A percentile compares a stretch with the other conserved stretches of the same genome.
Evolutionary conservation across 2,113 vertebrate genomes (phyloP).

Genomic region (Galemys pyrenaicus): DNA sequence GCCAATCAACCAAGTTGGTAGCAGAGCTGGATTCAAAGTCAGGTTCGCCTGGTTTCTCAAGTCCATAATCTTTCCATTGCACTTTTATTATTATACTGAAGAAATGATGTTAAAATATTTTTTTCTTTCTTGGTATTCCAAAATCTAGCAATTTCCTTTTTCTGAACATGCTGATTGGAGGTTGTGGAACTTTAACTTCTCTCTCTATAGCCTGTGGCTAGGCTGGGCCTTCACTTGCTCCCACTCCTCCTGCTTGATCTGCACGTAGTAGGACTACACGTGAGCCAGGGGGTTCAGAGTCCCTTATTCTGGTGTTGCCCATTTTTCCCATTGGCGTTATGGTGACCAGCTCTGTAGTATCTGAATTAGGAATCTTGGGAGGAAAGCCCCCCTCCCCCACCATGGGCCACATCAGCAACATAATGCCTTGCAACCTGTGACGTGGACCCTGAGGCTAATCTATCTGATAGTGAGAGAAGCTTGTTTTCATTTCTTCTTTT

Average conservation of each 20-base stretch:
- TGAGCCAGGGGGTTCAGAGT: neutral
- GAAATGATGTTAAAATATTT: neutral
- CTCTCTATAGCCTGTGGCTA: neutral
- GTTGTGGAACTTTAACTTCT: neutral
- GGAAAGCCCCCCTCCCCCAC: neutral
- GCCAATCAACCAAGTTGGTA: neutral
- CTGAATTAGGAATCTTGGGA: neutral
- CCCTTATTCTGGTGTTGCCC: neutral
- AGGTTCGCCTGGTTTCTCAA: neutral
- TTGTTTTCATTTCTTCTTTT: slow-evolving; percentile 74
- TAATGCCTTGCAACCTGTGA: neutral
- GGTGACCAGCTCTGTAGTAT: neutral
- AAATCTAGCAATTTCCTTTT: neutral
- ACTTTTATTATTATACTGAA: neutral
- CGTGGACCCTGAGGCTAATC: neutral
- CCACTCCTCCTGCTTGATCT: neutral
- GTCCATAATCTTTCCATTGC: neutral
- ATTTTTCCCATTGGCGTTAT: neutral
- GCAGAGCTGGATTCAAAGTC: neutral
- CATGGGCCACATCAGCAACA: too few species aligned
- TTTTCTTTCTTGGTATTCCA: neutral
- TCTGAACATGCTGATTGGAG: neutral
- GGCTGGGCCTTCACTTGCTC: neutral
- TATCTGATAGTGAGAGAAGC: slow-evolving; percentile 4
- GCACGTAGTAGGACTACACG: neutral